Evolutionary conservation across 23 tunicate species (phyloP), one percentile per base, ranked within the genome.

Genomic region (Halocynthia roretzi): DNA sequence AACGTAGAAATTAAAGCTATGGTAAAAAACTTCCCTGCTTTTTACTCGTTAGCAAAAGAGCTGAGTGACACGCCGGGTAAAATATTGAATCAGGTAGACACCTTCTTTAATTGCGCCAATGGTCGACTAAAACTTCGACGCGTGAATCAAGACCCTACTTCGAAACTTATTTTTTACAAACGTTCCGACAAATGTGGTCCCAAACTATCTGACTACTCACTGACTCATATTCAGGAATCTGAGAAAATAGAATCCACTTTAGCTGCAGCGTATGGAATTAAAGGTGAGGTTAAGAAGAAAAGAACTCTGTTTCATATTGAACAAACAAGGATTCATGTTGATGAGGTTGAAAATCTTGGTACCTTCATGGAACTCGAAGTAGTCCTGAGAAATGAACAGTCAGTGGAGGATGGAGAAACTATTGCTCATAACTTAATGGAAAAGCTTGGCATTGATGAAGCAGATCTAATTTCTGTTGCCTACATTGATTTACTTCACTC

Each of bases 1-100:
- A 92, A 92, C 56, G 88, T 92, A 54, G 98, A 92, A 86, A 92
- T 92, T 21, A 92, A 92, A 82, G 98, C 98, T 8, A 62, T 5
- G 6, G 87, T 92, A 6, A 17, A 75, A 8, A 49, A 86, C 23
- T 78, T 92, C 7, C 64, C 63, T 18, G 54, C 75, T 51, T 79
- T 92, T 52, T 12, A 86, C 15, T 78, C 79, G 62, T 57, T 49
- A 21, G 92, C 87, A 7, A 60, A 75, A 44, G 61, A 40, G 20
- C 22, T 92, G 7, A 78, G 80, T 61, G 76, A 62, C 7, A 55
- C 73, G 55, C 52, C 75, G 44, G 83, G 80, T n/a, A 72, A 53
- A 19, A 67, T 86, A 21, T 50, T 85, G 15, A 56, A 63, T 40
- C 98, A 92, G 82, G 9, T 40, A 10, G 98, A 92, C 76, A 77